Base-by-base conservation (phyloP, 2,888 invertebrate genomes). In the Pandemis heparana region DNA sequence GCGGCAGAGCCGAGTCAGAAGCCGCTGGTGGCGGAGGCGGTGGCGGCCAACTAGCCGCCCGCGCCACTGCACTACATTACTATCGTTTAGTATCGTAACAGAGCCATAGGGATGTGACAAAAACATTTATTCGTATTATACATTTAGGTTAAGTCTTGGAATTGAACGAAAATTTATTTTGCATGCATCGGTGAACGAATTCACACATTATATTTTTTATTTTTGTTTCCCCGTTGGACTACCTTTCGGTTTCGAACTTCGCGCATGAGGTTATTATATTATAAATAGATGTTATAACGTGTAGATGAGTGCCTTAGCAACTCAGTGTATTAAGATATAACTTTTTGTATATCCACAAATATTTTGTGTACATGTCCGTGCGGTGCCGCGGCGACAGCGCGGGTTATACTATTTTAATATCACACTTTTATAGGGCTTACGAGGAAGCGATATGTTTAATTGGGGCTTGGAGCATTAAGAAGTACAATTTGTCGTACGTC, bases 281-380 rank as follows among this genome's bases (percentile, higher is more conserved):
- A 86, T 75, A 76, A 69, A 80, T 88, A 89, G 88, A 87, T 86
- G 82, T 83, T 89, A 56, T 91, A 89, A 83, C 62, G 72, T 81
- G 89, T 92, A 92, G 91, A 81, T 90, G 94, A 94, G 94, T 94
- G 94, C 94, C 94, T 94, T 94, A 94, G 94, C 94, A 89, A 92
- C 93, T 94, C 94, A 90, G 83, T 91, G 87, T 90, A 88, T 86
- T 90, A 88, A 89, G 88, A 85, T 88, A 84, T 82, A 82, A 82
- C 85, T 81, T 87, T 88, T 87, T 83, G 80, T 88, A 87, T 88
- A 84, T 86, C 84, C 86, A 83, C 81, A 83, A 81, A 83, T 85
- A 81, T 79, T 83, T 81, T 78, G 82, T 80, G 79, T 81, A 77
- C 76, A 74, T 73, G 71, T 71, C 74, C 75, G 70, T 16, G 60